phyloP scores from a whole-genome alignment of 53 echinoderm and acorn worm species.

The Paracentrotus lividus region DNA sequence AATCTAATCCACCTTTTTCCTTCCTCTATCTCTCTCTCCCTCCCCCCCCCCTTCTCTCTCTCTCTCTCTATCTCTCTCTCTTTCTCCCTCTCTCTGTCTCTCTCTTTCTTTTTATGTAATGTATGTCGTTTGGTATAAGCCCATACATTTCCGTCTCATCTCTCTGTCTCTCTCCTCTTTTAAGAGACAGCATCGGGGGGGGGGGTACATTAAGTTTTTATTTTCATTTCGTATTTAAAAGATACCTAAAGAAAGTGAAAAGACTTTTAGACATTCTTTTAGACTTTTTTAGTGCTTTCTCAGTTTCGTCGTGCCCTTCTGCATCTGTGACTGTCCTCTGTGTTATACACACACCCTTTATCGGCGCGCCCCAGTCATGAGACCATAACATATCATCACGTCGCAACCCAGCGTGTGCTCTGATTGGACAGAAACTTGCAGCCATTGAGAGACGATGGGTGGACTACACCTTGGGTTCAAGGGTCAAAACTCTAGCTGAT shows the following conservation, averaged over 20 bases:
- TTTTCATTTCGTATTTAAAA: too few species aligned
- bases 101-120: too few species aligned
- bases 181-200: too few species aligned
- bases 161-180: neutral
- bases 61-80: neutral
- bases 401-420: neutral
- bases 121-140: too few species aligned
- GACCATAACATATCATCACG: neutral
- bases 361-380: constrained; percentile 16
- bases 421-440: constrained; percentile 21
- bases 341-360: neutral
- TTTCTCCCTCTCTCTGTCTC: neutral
- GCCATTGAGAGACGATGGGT: constrained; percentile 10
- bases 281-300: too few species aligned
- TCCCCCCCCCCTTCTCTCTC: neutral
- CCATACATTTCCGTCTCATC: neutral
- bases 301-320: neutral
- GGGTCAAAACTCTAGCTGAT: neutral
- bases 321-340: neutral
- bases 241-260: too few species aligned
- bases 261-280: neutral
- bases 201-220: too few species aligned
- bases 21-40: too few species aligned
- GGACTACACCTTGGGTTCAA: neutral
- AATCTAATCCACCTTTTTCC: too few species aligned